Evolutionary conservation across 2,888 invertebrate species (phyloP), one percentile per base, ranked within the genome.

Genomic region (Caenorhabditis sp.): DNA sequence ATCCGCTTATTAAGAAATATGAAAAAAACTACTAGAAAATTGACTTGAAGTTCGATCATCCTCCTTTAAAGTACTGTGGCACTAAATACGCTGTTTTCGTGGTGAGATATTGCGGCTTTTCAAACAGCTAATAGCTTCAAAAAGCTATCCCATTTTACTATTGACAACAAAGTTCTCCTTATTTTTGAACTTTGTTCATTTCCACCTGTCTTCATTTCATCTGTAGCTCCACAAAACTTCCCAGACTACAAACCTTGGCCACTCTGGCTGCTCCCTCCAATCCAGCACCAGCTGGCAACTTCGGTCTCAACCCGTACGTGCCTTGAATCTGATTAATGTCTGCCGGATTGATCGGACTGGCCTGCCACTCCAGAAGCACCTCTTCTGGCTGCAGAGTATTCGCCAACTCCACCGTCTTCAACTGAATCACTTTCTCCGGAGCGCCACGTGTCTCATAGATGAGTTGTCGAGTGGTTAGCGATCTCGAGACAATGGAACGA

Each of bases 281-380:
- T 16, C 99, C 99, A 4, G 95, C 95, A 64, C 96, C 94, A 14
- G 95, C 95, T 2, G 99, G 98, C 24, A 98, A 94, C 16, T 68
- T 70, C 14, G 91, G 91, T 70, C 89, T 89, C 7, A 90, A 76
- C 1, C 89, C 88, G 73, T 91, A 91, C 3, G 88, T 87, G 19
- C 80, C 85, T 66, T 85, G 97, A 88, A 99, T 96, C 63, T 96
- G 97, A 93, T 98, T 99, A 72, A 99, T 96, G 93, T 99, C 98
- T 0, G 98, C 97, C 7, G 99, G 98, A 93, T 99, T 98, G 10
- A 99, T 95, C 0, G 98, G 96, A 0, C 97, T 95, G 38, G 96
- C 96, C 58, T 97, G 90, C 95, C 96, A 96, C 92, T 95, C 95
- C 0, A 98, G 95, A 31, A 96, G 92, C 2, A 97, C 95, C 19